Percentiles rank a stretch among this genome's conserved stretches.
Evolutionary conservation across 1,140 invertebrate species (phyloP).

Genomic region (Drosophila pseudoananassae): DNA sequence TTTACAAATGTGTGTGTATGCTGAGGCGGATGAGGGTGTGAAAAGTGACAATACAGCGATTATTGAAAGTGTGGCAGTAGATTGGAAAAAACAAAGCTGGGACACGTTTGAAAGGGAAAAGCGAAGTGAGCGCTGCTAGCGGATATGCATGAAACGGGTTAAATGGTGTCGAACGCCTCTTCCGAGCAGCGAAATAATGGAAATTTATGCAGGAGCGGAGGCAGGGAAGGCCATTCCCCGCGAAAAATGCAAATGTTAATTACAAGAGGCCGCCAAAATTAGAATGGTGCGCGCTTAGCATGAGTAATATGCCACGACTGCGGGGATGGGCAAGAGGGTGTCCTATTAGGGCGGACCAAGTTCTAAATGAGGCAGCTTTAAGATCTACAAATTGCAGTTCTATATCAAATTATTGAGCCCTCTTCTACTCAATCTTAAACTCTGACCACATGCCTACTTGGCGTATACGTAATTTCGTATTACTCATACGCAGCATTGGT

Average conservation of each 20-base stretch:
- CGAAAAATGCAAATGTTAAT: slow-evolving; percentile 78
- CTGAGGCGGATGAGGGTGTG: not conserved
- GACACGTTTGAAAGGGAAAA: not conserved
- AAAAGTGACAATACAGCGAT: slow-evolving; percentile 10
- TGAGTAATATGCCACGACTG: slow-evolving; percentile 57
- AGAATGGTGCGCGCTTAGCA: slow-evolving; percentile 64
- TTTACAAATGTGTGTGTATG: slow-evolving; percentile 1
- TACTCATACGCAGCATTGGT: not conserved
- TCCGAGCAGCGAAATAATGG: slow-evolving; percentile 45
- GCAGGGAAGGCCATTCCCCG: slow-evolving; percentile 15
- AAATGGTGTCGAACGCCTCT: slow-evolving; percentile 34
- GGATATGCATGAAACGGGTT: slow-evolving; percentile 24
- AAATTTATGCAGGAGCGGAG: slow-evolving; percentile 52
- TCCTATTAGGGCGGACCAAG: slow-evolving; percentile 16
- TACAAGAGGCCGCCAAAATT: slow-evolving; percentile 56
- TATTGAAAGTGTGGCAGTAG: slow-evolving; percentile 27
- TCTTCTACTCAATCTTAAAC: too few relatives aligned
- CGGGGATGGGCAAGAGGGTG: slow-evolving; percentile 2
- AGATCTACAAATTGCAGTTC: too few relatives aligned
- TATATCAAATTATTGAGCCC: too few relatives aligned
- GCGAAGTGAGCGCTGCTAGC: slow-evolving; percentile 12
- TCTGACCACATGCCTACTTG: not conserved
- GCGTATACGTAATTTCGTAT: slow-evolving; percentile 1
- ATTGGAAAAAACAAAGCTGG: slow-evolving; percentile 25
- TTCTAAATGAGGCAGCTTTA: slow-evolving; percentile 1